These are phyloP conservation scores for Vultur gryphus DNA, from an alignment of 2,797 vertebrate genomes.

Conservation along the genomic window DNA sequence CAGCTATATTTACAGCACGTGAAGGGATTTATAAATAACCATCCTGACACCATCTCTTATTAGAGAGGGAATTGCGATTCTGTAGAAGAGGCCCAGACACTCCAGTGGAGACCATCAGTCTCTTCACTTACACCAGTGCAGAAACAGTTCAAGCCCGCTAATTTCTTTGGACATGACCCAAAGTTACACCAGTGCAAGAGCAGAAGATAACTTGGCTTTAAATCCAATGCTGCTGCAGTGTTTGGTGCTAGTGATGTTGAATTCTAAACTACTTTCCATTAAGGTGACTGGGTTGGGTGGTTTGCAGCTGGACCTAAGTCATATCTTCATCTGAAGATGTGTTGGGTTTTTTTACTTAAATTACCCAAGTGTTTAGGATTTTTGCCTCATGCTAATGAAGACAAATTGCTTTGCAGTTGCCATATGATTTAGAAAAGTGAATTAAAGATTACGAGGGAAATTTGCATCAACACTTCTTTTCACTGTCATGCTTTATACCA, in stretches of 20 bases:
- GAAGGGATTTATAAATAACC: neutral
- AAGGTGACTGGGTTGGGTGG: neutral
- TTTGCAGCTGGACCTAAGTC: neutral
- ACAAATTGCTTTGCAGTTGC: neutral
- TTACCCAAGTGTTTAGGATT: neutral
- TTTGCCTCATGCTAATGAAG: neutral
- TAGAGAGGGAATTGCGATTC: neutral
- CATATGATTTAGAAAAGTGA: neutral
- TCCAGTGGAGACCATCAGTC: neutral
- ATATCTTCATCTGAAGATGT: neutral
- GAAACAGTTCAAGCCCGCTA: neutral
- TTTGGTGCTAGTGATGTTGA: neutral
- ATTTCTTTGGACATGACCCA: neutral
- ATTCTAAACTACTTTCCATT: neutral
- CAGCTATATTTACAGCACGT: neutral
- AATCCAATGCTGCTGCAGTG: neutral
- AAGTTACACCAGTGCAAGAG: neutral
- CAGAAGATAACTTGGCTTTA: neutral
- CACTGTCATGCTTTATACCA: neutral
- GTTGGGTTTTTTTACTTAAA: neutral
- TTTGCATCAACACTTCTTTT: neutral
- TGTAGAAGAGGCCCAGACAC: neutral
- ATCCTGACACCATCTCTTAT: neutral
- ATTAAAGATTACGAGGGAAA: neutral
- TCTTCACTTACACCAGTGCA: neutral